Percentiles rank a stretch among this genome's conserved stretches.
Conservation (phyloP, 2,113 vertebrate species). For the Vidua macroura region DNA sequence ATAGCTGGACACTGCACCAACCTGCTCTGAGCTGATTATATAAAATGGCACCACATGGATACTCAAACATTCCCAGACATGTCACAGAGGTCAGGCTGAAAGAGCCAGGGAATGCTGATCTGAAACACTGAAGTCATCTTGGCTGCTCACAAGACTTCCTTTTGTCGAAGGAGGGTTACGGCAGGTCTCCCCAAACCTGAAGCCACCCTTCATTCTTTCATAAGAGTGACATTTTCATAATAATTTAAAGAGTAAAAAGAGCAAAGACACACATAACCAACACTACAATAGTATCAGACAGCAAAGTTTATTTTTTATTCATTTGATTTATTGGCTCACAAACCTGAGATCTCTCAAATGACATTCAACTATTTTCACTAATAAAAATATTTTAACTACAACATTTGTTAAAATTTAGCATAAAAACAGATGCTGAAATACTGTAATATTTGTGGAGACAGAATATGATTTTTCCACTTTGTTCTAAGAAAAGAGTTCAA, state of each 20-base stretch:
- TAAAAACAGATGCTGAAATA: not conserved
- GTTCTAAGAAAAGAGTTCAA: not conserved
- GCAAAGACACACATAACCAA: not conserved
- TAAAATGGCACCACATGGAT: conserved; percentile 6
- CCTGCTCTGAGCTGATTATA: not conserved
- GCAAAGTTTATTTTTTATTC: not conserved
- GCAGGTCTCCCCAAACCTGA: not conserved
- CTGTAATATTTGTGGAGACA: not conserved
- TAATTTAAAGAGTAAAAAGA: not conserved
- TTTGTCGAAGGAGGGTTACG: not conserved
- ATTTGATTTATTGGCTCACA: not conserved
- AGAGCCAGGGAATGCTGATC: not conserved
- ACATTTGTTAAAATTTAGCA: not conserved
- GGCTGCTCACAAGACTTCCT: not conserved
- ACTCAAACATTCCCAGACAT: not conserved
- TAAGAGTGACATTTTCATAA: not conserved
- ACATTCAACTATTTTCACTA: not conserved
- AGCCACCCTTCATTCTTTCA: not conserved
- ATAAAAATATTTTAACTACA: not conserved
- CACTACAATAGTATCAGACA: not conserved
- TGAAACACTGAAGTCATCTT: not conserved
- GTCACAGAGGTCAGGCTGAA: not conserved
- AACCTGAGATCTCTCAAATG: not conserved
- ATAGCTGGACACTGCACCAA: conserved; percentile 6
- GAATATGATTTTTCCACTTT: not conserved